Conservation (phyloP, 2,113 vertebrate genomes). For the Scytalopus superciliaris region DNA sequence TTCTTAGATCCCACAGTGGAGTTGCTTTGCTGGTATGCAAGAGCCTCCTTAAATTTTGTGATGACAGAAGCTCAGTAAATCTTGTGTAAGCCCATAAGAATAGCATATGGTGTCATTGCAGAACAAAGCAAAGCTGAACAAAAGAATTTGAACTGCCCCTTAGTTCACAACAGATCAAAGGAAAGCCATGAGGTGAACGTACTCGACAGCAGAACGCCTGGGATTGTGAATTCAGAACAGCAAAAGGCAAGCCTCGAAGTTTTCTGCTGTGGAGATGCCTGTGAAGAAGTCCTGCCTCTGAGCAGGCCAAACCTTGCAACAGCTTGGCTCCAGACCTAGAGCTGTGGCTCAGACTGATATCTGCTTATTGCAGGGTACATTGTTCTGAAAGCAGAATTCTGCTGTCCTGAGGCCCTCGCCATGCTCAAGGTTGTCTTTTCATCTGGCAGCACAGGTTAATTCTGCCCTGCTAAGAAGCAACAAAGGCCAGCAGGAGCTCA, state of each 20-base stretch:
- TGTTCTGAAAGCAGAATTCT: background rate
- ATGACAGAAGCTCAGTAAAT: background rate
- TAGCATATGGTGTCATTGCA: background rate
- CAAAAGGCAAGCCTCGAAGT: background rate
- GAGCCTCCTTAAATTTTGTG: background rate
- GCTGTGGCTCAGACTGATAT: background rate
- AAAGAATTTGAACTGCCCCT: background rate
- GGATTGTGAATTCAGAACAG: background rate
- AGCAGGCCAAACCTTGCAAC: background rate
- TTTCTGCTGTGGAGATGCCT: background rate
- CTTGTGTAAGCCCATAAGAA: background rate
- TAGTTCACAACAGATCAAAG: background rate
- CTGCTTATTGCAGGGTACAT: background rate
- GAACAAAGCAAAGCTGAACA: background rate
- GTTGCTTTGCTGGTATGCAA: rapidly evolving
- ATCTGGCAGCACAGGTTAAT: background rate
- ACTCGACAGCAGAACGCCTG: rapidly evolving
- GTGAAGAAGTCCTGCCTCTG: background rate
- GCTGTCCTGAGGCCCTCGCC: background rate
- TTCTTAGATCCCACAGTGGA: background rate
- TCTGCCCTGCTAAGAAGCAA: background rate
- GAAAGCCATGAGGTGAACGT: background rate
- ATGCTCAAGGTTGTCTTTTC: background rate
- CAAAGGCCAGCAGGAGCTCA: background rate
- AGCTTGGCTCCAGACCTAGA: background rate